These are phyloP conservation scores for Ammodramus savannarum DNA, from an alignment of 2,113 vertebrate genomes.

Conservation along the genomic window DNA sequence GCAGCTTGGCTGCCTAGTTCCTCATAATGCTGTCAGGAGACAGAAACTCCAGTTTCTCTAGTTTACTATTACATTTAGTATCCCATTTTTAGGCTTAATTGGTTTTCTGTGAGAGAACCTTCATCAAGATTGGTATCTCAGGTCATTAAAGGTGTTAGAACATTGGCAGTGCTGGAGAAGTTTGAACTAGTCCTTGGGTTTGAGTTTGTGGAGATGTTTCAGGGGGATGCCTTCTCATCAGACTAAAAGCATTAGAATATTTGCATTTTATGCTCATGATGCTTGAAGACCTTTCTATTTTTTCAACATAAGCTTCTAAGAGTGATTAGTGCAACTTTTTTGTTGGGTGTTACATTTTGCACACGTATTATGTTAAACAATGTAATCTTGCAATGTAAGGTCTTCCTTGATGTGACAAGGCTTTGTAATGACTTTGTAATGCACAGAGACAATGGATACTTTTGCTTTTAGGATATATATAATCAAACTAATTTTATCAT, in stretches of 20 bases:
- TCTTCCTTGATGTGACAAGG: neutral
- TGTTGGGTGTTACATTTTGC: neutral
- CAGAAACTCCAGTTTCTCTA: neutral
- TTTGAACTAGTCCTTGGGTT: neutral
- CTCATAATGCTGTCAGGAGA: neutral
- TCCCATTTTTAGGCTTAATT: neutral
- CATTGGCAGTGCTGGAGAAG: neutral
- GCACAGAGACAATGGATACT: neutral
- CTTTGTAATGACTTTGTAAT: neutral
- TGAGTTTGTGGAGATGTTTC: neutral
- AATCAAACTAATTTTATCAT: neutral
- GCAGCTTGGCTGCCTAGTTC: conserved; percentile 3
- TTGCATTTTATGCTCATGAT: neutral
- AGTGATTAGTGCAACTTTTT: neutral
- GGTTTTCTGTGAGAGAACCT: neutral
- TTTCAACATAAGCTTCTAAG: neutral
- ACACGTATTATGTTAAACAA: neutral
- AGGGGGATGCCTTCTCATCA: neutral
- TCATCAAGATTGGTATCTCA: neutral
- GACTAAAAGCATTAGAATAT: neutral
- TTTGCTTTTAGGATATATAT: neutral
- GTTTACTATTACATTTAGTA: neutral
- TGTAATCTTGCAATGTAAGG: neutral
- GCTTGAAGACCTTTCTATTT: neutral
- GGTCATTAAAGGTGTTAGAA: neutral